Evolutionary conservation across 2,888 invertebrate species (phyloP), one percentile per base, ranked within the genome.

Genomic region (Physocephala rufipes): DNA sequence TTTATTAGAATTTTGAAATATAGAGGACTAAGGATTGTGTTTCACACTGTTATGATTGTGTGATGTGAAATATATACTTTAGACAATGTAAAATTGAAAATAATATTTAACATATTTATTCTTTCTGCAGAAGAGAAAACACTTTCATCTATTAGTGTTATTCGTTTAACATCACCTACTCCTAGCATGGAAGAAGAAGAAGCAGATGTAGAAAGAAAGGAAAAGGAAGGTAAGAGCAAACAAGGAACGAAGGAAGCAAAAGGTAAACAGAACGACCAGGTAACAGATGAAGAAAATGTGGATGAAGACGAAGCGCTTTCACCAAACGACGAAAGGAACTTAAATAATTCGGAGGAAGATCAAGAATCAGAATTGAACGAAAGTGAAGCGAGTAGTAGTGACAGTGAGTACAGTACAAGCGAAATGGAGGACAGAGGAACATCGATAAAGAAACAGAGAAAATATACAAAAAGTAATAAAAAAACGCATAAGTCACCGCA

Each of bases 111-210:
- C n/a, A n/a, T n/a, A 13, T 43, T 59, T 36, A 13, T n/a, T n/a
- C 36, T 63, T 47, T 55, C 78, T 81, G 72, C 71, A 85, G 85
- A 86, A 73, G 84, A 86, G 72, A 88, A 89, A 74, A 89, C 89
- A 81, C 87, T 89, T 76, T 88, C 90, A 59, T 89, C 90, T 43
- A 90, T 90, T 61, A 90, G 90, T 84, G 90, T 90, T 55, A 89
- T 90, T 30, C 86, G 90, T 51, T 86, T 90, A 70, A 89, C 85
- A 19, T 86, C 86, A 21, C 86, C 86, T 9, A 86, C 86, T 16
- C 85, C 85, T 1, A 86, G 86, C 72, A 86, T 86, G 83, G 74
- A 82, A 58, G 82, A 84, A 19, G 85, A 86, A 71, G 79, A 81
- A 67, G 82, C 83, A 47, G 82, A 83, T 72, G 71, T 77, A 1